A percentile compares a stretch with the other conserved stretches of the same genome.
These are phyloP conservation scores for Altica lythri DNA, from an alignment of 2,888 invertebrate species.

Conservation along the genomic window DNA sequence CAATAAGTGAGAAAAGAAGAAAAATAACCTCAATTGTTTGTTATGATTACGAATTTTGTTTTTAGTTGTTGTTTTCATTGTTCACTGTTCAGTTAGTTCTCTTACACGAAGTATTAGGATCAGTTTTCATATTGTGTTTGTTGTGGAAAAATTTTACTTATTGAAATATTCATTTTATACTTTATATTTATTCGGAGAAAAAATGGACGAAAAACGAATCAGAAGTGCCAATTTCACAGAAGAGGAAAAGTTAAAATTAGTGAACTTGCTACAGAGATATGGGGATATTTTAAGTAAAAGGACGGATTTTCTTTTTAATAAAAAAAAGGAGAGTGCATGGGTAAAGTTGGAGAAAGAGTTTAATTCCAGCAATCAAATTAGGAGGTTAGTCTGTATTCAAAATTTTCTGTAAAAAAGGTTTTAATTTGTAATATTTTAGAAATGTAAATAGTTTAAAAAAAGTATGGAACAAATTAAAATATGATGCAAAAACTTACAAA, in stretches of 20 bases:
- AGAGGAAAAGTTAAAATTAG: background rate
- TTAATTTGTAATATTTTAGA: background rate
- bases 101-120: no score
- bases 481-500: no score
- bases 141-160: background rate
- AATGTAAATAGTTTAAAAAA: no score
- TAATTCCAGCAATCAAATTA: background rate
- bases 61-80: no score
- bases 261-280: background rate
- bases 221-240: background rate
- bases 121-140: background rate
- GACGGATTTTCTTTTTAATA: background rate
- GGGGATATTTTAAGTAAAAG: slow-evolving; percentile 1
- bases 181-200: background rate
- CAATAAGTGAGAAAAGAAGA: no score
- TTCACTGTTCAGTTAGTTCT: no score
- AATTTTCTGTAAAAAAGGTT: background rate
- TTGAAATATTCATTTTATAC: background rate
- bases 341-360: no score
- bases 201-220: background rate
- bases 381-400: background rate
- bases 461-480: no score
- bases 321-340: slow-evolving; percentile 2
- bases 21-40: no score
- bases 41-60: no score